Evolutionary conservation across 2,113 vertebrate species (phyloP).

Genomic region (Etheostoma spectabile): DNA sequence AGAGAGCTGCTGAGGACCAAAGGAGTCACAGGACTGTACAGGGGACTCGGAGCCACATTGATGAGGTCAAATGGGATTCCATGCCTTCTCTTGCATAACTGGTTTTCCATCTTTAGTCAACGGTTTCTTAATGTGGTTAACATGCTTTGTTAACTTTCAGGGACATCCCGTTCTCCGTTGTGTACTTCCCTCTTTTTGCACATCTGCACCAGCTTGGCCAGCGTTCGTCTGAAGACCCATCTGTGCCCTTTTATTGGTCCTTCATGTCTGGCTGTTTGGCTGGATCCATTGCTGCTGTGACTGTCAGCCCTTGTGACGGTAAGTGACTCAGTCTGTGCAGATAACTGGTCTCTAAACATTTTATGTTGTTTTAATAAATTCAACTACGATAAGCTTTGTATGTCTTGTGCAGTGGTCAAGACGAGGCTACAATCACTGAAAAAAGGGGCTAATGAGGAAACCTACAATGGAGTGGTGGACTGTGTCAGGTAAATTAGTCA

Average conservation of each 20-base stretch:
- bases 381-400: not conserved
- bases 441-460: slow-evolving; percentile 86
- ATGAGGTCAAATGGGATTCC: slow-evolving; percentile 77
- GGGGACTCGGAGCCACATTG: slow-evolving; percentile 85
- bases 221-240: slow-evolving; percentile 67
- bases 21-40: slow-evolving; percentile 85
- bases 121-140: not conserved
- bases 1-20: slow-evolving; percentile 84
- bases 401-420: slow-evolving; percentile 82
- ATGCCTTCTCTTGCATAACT: not conserved
- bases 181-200: slow-evolving; percentile 89
- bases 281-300: slow-evolving; percentile 80
- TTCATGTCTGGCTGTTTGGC: slow-evolving; percentile 85
- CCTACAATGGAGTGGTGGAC: slow-evolving; percentile 85
- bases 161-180: slow-evolving; percentile 88
- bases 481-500: slow-evolving; percentile 81
- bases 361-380: not conserved
- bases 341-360: not conserved
- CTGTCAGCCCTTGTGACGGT: slow-evolving; percentile 89
- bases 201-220: slow-evolving; percentile 85
- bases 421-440: slow-evolving; percentile 87
- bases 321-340: slow-evolving; percentile 27
- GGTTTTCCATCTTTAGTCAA: not conserved
- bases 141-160: slow-evolving; percentile 59
- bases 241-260: slow-evolving; percentile 86